Evolutionary conservation across 2,888 invertebrate species (phyloP).

Genomic region (Platypus cylindrus): DNA sequence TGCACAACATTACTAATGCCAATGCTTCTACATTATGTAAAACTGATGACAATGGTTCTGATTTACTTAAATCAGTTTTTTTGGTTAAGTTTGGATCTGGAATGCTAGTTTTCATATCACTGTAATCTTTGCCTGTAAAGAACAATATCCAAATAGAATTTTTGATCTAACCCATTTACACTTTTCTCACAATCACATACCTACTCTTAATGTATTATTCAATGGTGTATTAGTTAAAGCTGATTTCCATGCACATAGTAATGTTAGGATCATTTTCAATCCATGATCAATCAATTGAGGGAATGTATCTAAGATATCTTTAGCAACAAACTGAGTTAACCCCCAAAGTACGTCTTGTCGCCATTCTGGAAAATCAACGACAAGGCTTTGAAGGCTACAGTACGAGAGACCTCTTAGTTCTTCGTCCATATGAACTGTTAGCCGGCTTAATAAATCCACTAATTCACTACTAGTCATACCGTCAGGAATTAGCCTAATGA

Average conservation of each 20-base stretch:
- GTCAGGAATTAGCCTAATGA: slow-evolving; percentile 80
- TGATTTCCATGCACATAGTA: slow-evolving; percentile 87
- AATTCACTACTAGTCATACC: slow-evolving; percentile 92
- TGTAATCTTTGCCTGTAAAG: slow-evolving; percentile 25
- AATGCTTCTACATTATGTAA: slow-evolving; percentile 89
- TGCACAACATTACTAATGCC: slow-evolving; percentile 89
- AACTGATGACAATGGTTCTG: slow-evolving; percentile 60
- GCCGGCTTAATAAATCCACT: slow-evolving; percentile 82
- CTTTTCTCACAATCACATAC: slow-evolving; percentile 8
- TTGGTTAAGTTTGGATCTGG: slow-evolving; percentile 23
- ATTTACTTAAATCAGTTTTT: slow-evolving; percentile 36
- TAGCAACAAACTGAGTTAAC: slow-evolving; percentile 87
- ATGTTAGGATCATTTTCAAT: slow-evolving; percentile 79
- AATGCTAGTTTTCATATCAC: slow-evolving; percentile 20
- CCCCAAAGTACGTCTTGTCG: slow-evolving; percentile 89
- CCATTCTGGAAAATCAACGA: slow-evolving; percentile 96
- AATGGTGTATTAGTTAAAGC: slow-evolving; percentile 41
- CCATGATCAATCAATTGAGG: slow-evolving; percentile 87
- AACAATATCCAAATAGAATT: slow-evolving; percentile 1
- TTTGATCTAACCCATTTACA: too few species aligned
- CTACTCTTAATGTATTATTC: slow-evolving; percentile 18
- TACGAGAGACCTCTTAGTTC: slow-evolving; percentile 87
- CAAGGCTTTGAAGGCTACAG: slow-evolving; percentile 89
- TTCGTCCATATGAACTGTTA: slow-evolving; percentile 98
- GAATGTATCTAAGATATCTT: slow-evolving; percentile 83